Evolutionary conservation across 2,888 invertebrate genomes (phyloP).

Genomic region (Drosophila falleni): DNA sequence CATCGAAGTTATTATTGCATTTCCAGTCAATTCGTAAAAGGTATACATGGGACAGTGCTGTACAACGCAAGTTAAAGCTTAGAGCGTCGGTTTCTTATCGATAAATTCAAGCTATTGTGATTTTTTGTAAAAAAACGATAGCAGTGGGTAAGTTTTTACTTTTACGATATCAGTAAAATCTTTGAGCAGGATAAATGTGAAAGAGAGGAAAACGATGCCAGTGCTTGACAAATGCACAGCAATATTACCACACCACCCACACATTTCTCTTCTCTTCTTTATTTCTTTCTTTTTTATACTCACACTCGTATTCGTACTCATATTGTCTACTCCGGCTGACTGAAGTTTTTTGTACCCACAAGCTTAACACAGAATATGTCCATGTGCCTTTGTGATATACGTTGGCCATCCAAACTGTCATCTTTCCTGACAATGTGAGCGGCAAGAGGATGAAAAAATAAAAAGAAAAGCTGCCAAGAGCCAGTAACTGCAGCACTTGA

Average conservation of each 20-base stretch:
- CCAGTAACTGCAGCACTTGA: conserved; percentile 56
- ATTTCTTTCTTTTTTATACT: conserved; percentile 11
- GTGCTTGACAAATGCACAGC: conserved; percentile 56
- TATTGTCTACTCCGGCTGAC: conserved; percentile 58
- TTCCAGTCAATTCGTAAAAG: not conserved
- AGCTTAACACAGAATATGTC: conserved; percentile 57
- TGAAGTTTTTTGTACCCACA: conserved; percentile 58
- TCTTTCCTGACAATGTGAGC: conserved; percentile 63
- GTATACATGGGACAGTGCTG: not conserved
- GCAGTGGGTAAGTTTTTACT: not conserved
- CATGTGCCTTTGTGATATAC: conserved; percentile 64
- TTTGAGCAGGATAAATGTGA: conserved; percentile 26
- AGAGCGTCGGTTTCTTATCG: not conserved
- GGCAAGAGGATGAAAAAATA: conserved; percentile 11
- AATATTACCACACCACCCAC: conserved; percentile 9
- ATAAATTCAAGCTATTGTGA: not conserved
- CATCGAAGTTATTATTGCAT: not conserved
- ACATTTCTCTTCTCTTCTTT: conserved; percentile 15
- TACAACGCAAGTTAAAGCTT: not conserved
- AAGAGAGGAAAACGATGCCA: conserved; percentile 36
- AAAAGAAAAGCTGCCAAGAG: conserved; percentile 42
- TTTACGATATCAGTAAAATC: conserved; percentile 12
- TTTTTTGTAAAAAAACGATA: no score
- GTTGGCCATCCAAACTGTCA: conserved; percentile 70
- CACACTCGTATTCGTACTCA: conserved; percentile 28